Evolutionary conservation across 2,113 vertebrate species (phyloP).

Genomic region (Felis chaus): DNA sequence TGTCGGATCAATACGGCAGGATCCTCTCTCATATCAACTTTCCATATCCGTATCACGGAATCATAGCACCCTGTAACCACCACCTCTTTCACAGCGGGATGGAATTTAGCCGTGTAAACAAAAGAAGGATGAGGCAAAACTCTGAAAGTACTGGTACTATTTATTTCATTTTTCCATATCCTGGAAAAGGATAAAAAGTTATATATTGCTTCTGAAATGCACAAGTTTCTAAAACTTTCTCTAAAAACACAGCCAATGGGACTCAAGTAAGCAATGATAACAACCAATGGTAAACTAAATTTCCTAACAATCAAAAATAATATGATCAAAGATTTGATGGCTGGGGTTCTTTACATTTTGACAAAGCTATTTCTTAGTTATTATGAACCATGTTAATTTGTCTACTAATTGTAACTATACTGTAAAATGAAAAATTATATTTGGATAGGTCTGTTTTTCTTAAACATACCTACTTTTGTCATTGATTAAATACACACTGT

Average conservation of each 20-base stretch:
- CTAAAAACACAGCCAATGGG: background rate
- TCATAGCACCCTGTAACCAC: constrained; percentile 95
- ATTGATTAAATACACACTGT: background rate
- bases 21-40: constrained; percentile 88
- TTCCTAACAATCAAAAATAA: constrained; percentile 27
- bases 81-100: constrained; percentile 89
- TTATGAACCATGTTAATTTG: background rate
- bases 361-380: constrained; percentile 27
- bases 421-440: constrained; percentile 41
- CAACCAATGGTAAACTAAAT: background rate
- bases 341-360: background rate
- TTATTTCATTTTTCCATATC: constrained; percentile 92
- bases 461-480: background rate
- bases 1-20: constrained; percentile 93
- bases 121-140: constrained; percentile 97
- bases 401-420: constrained; percentile 18
- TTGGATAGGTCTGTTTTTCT: constrained; percentile 7
- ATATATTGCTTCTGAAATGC: background rate
- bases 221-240: background rate
- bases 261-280: background rate
- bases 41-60: constrained; percentile 93
- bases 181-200: constrained; percentile 80
- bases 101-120: constrained; percentile 95
- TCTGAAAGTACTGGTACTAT: constrained; percentile 86
- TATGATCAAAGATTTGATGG: background rate